Evolutionary conservation across 2,888 invertebrate species (phyloP).

Genomic region (Unio delphinus): DNA sequence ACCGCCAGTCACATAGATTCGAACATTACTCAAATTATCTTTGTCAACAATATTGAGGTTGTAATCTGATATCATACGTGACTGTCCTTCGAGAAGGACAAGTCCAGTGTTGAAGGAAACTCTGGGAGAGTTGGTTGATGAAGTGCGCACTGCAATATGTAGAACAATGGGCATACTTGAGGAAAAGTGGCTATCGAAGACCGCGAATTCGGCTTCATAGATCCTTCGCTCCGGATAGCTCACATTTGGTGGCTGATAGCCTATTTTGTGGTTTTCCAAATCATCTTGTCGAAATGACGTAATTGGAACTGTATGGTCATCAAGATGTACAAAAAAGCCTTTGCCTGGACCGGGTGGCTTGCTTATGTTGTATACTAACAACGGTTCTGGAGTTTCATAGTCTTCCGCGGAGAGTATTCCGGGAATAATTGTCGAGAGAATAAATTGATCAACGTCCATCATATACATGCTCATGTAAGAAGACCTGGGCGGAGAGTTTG

Average conservation of each 20-base stretch:
- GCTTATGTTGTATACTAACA: slow-evolving; percentile 67
- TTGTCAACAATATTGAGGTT: slow-evolving; percentile 67
- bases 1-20: slow-evolving; percentile 66
- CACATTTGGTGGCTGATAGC: slow-evolving; percentile 66
- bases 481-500: slow-evolving; percentile 68
- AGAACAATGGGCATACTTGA: slow-evolving; percentile 66
- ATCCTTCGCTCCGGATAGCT: slow-evolving; percentile 59
- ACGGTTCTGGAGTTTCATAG: slow-evolving; percentile 64
- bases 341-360: slow-evolving; percentile 55
- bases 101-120: slow-evolving; percentile 64
- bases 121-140: slow-evolving; percentile 63
- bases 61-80: slow-evolving; percentile 55
- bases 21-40: slow-evolving; percentile 63
- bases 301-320: slow-evolving; percentile 65
- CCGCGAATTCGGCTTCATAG: slow-evolving; percentile 64
- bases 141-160: slow-evolving; percentile 66
- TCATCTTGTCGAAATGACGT: slow-evolving; percentile 67
- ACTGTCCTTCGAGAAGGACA: slow-evolving; percentile 67
- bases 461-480: slow-evolving; percentile 67
- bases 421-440: slow-evolving; percentile 66
- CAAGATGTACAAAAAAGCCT: slow-evolving; percentile 66
- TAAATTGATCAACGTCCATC: slow-evolving; percentile 70
- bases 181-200: slow-evolving; percentile 67
- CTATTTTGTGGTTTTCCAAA: slow-evolving; percentile 67
- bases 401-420: slow-evolving; percentile 69